Evolutionary conservation across 2,113 vertebrate genomes (phyloP), one percentile per base, ranked within the genome.

Genomic region (Chloroceryle aenea): DNA sequence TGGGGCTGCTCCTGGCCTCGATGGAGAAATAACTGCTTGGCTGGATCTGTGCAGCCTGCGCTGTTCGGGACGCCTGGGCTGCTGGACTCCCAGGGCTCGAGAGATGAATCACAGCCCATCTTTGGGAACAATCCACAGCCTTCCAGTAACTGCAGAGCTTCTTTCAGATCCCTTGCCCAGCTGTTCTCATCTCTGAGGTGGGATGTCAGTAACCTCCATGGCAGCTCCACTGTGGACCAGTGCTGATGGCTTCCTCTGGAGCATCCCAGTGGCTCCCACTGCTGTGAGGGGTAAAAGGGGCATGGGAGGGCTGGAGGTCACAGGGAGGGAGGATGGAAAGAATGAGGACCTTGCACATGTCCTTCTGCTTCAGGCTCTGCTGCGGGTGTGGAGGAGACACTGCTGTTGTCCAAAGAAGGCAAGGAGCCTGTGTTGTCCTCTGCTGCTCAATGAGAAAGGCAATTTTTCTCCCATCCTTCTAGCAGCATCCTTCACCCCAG

Each of bases 221-320:
- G 52, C 0, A 0, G 32, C 25, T 80, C 38, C 21, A 23, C 17
- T 1, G 1, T 0, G 6, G 52, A 19, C 13, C 0, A 0, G 30
- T 14, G 23, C 50, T 0, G 0, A 14, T 4, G 15, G 14, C 32
- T 66, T 87, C 42, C 38, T 20, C 34, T 45, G 21, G 48, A 26
- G 16, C 18, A 42, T 47, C 55, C 20, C 34, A 15, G 53, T 0
- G 0, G 20, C 47, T 77, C 48, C 43, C 36, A 42, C 27, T 0
- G 0, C 81, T 87, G 59, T 36, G 21, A 14, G 42, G 69, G 53
- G 17, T 80, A 72, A 11, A 30, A 16, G 40, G 36, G 76, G 59
- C 32, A 32, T 0, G 0, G 55, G 21, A 36, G 50, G 55, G 45
- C 29, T 74, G 69, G 47, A 30, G 27, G 34, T 21, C 0, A 1